These are phyloP conservation scores for Gallinago undulata DNA, from an alignment of 2,113 vertebrate genomes.

Conservation along the genomic window DNA sequence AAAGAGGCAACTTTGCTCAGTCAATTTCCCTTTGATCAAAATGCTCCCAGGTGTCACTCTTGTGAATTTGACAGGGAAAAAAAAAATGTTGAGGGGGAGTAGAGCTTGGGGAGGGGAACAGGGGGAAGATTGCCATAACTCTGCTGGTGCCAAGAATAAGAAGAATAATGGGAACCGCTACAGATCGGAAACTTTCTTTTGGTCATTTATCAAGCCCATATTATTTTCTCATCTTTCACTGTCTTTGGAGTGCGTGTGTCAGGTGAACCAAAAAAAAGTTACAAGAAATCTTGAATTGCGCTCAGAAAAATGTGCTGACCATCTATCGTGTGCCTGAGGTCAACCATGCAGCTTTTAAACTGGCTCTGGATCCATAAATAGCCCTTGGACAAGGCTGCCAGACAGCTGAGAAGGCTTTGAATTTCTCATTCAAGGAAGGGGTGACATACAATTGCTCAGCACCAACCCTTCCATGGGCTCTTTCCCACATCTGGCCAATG, in stretches of 20 bases:
- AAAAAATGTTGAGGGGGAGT: neutral
- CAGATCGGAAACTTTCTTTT: constrained; percentile 55
- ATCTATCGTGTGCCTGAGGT: constrained; percentile 17
- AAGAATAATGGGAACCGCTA: constrained; percentile 37
- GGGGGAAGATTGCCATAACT: constrained; percentile 20
- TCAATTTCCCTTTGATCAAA: constrained; percentile 52
- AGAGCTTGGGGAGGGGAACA: neutral
- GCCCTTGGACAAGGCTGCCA: neutral
- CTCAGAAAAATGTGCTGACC: constrained; percentile 21
- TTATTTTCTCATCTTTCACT: constrained; percentile 67
- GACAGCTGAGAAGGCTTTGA: constrained; percentile 29
- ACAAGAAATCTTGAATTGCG: neutral
- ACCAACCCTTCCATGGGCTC: neutral
- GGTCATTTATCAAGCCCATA: constrained; percentile 50
- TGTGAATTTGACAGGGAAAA: constrained; percentile 32
- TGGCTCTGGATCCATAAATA: neutral
- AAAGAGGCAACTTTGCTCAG: constrained; percentile 45
- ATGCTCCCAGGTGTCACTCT: constrained; percentile 39
- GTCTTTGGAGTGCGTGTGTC: constrained; percentile 16
- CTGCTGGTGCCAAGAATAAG: constrained; percentile 43
- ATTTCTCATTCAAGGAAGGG: neutral
- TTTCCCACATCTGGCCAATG: constrained; percentile 34
- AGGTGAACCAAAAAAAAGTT: constrained; percentile 44
- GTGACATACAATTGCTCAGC: neutral
- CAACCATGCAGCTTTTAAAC: neutral